Evolutionary conservation across 2,797 vertebrate genomes (phyloP), one percentile per base, ranked within the genome.

Genomic region (Phrynocephalus forsythii): DNA sequence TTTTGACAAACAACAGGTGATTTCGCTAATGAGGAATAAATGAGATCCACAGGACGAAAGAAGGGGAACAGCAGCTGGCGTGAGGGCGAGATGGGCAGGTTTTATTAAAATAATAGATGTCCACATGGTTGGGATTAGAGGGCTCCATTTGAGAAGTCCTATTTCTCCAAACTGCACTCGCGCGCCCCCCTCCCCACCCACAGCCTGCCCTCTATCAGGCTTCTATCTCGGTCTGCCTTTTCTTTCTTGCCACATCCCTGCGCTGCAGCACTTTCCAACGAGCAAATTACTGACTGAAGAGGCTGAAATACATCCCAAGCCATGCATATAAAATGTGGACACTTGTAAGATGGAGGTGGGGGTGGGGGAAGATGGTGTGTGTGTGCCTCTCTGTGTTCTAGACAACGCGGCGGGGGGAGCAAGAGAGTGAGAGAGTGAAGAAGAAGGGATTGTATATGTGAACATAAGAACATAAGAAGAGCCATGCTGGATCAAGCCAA

Each of bases 1-100:
- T 95, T 96, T 96, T 96, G 96, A 96, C 95, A 96, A 97, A 97
- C 96, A 97, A 97, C 96, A 97, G 96, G 97, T 97, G 96, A 97
- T 96, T 96, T 94, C 92, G 95, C 94, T 97, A 97, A 97, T 94
- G 96, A 96, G 96, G 95, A 96, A 95, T 96, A 97, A 97, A 97
- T 96, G 96, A 96, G 96, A 95, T 94, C 94, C 92, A 85, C 93
- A 92, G 95, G 95, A 94, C 80, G 95, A 93, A 94, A 89, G 95
- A 90, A 96, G 91, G 95, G 91, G 94, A 89, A 95, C 88, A 87
- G 96, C 97, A 97, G 96, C 96, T 97, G 96, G 95, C 79, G 95
- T 95, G 95, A 96, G 96, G 0, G 91, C 93, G 85, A 86, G 95
- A 95, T 95, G 95, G 82, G 93, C 95, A 5, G 95, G 87, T 95